Evolutionary conservation across 2,888 invertebrate genomes (phyloP).

Genomic region (Philereme vetulata): DNA sequence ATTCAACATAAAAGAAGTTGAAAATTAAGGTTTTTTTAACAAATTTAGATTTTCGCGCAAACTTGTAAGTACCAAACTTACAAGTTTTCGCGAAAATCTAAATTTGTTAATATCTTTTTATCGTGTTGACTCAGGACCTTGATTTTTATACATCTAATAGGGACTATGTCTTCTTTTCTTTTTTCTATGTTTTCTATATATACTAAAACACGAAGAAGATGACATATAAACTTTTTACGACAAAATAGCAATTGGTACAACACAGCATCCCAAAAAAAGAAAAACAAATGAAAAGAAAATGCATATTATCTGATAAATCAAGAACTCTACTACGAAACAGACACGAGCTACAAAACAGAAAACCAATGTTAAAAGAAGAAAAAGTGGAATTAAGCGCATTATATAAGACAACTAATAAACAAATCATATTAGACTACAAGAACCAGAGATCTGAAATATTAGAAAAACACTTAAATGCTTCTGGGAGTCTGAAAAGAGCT

Average conservation of each 20-base stretch:
- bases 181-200: too few species aligned
- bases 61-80: too few species aligned
- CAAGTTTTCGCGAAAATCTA: too few species aligned
- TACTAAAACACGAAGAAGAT: too few species aligned
- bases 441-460: conserved; percentile 3
- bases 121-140: too few species aligned
- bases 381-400: conserved; percentile 1
- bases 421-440: conserved; percentile 8
- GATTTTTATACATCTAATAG: too few species aligned
- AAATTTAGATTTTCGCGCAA: too few species aligned
- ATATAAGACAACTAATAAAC: conserved; percentile 7
- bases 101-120: too few species aligned
- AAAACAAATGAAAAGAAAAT: neutral
- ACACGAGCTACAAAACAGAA: conserved; percentile 12
- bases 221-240: conserved; percentile 7
- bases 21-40: too few species aligned
- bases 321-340: conserved; percentile 6
- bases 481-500: conserved; percentile 7
- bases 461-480: conserved; percentile 7
- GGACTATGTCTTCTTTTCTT: too few species aligned
- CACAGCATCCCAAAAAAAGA: conserved; percentile 4
- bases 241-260: neutral
- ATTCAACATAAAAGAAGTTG: too few species aligned
- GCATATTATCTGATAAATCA: conserved; percentile 5
- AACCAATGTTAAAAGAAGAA: conserved; percentile 1